Conservation (phyloP, 2,797 vertebrate species). For the Arremon brunneinucha region DNA sequence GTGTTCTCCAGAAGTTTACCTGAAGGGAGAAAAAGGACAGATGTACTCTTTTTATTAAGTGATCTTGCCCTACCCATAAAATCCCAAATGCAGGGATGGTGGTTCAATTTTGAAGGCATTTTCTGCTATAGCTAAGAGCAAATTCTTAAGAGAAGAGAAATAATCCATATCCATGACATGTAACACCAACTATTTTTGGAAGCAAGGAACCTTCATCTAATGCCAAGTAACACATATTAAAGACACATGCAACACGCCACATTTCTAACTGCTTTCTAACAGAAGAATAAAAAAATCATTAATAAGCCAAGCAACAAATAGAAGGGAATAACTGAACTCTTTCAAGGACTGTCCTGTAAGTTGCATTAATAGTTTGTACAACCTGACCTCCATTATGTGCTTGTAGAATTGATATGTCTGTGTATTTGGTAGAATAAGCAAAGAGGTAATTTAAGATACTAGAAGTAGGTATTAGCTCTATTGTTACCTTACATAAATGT, state of each 20-base stretch:
- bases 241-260: not conserved
- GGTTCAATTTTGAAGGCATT: not conserved
- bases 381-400: not conserved
- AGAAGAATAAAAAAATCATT: not conserved
- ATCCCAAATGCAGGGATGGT: not conserved
- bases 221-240: not conserved
- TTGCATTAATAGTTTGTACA: not conserved
- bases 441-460: not conserved
- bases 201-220: not conserved
- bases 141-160: not conserved
- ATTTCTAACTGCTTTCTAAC: not conserved
- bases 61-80: not conserved
- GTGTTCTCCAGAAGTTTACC: not conserved
- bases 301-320: not conserved
- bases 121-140: not conserved
- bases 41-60: not conserved
- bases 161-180: not conserved
- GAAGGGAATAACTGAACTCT: not conserved
- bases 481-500: not conserved
- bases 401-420: fast-evolving
- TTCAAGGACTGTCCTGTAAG: not conserved
- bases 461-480: not conserved
- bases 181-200: not conserved
- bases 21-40: not conserved
- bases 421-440: not conserved